Base-by-base conservation (phyloP, 2,888 invertebrate genomes). In the Blastobasis lacticolella region DNA sequence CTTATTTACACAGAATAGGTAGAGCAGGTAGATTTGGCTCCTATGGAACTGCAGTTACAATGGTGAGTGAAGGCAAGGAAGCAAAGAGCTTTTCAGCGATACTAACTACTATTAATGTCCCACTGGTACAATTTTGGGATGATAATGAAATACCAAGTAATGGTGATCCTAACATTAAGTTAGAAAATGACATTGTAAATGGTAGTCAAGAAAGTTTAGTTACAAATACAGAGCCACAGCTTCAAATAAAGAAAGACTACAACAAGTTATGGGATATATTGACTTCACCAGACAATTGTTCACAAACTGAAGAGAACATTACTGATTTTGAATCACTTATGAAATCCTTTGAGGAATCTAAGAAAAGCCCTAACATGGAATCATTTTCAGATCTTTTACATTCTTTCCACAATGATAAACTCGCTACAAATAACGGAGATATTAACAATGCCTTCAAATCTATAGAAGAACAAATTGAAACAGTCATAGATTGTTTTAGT, bases 11-110 rank as follows among this genome's bases (percentile, higher is more conserved):
- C 85, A 90, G 99, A 69, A 97, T 98, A 73, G 99, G 99, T 0
- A 90, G 99, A 65, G 97, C 98, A 45, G 99, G 99, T 0, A 90
- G 99, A 56, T 99, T 94, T 88, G 99, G 98, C 0, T 92, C 95
- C 1, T 91, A 92, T 74, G 97, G 97, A 49, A 90, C 92, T 52
- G 93, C 95, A 37, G 90, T 97, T 9, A 93, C 93, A 49, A 90
- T 97, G 53, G 81, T 94, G 6, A 89, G 92, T 62, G 88, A 90
- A 48, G 92, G 92, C 5, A 83, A 89, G 50, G 96, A 97, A 73
- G 61, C 90, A 47, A 59, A 72, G 1, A 81, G 79, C 45, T 92
- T 95, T 62, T 83, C 82, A 63, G 75, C 83, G 49, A 83, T 94
- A 46, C 71, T 94, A 41, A 77, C 86, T 4, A 73, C 80, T n/a